Conservation (phyloP, 2,797 vertebrate species). For the Odontamblyopus rebecca region DNA sequence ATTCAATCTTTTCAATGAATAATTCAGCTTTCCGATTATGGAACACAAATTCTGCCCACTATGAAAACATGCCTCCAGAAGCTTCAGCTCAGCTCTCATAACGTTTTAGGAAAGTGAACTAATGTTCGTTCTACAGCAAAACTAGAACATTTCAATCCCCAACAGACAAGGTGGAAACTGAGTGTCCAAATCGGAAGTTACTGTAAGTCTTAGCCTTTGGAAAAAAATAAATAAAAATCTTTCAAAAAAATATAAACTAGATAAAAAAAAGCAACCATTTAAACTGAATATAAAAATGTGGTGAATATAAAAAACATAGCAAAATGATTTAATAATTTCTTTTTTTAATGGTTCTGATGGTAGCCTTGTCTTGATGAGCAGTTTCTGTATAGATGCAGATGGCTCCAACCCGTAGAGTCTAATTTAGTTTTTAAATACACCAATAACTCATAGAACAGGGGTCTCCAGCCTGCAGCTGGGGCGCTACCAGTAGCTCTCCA, state of each 20-base stretch:
- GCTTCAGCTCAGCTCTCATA: constrained; percentile 5
- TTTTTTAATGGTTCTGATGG: too few relatives aligned
- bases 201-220: constrained; percentile 3
- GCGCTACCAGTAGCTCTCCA: too few relatives aligned
- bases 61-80: constrained; percentile 4
- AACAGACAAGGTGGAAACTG: constrained; percentile 26
- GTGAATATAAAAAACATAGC: too few relatives aligned
- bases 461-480: too few relatives aligned
- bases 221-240: constrained; percentile 16
- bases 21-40: background rate
- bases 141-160: constrained; percentile 23
- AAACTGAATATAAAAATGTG: too few relatives aligned
- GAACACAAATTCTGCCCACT: background rate
- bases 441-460: too few relatives aligned
- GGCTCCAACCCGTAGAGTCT: too few relatives aligned
- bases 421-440: too few relatives aligned
- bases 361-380: too few relatives aligned
- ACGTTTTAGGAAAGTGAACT: constrained; percentile 20
- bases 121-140: constrained; percentile 25
- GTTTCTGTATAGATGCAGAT: too few relatives aligned
- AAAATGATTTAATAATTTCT: too few relatives aligned
- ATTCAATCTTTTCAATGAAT: constrained; percentile 4
- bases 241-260: background rate
- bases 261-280: too few relatives aligned
- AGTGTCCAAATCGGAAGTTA: constrained; percentile 6